These are phyloP conservation scores for Columba livia DNA, from an alignment of 2,113 vertebrate species.

Conservation along the genomic window DNA sequence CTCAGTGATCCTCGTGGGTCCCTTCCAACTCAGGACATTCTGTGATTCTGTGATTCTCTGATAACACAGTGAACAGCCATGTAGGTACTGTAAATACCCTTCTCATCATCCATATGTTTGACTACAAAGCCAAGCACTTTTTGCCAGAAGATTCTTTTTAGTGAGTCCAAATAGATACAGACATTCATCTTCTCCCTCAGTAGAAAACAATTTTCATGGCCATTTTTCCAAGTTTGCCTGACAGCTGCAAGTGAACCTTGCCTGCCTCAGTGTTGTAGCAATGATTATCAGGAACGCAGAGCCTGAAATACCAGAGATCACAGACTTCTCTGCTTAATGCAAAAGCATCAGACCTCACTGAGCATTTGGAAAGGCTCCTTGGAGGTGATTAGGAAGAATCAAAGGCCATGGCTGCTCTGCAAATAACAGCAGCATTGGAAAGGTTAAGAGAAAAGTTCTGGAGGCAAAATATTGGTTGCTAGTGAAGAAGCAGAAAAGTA, in stretches of 20 bases:
- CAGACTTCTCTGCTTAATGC: background rate
- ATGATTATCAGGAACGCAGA: background rate
- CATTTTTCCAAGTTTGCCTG: background rate
- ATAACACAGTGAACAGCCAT: background rate
- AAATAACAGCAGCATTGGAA: background rate
- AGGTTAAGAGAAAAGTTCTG: background rate
- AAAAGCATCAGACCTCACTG: background rate
- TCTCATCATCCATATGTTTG: background rate
- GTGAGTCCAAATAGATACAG: background rate
- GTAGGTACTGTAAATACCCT: background rate
- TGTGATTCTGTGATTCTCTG: too few species aligned
- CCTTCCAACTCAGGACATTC: too few species aligned
- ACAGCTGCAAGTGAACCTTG: fast-evolving
- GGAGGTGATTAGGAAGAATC: background rate
- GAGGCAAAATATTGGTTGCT: background rate
- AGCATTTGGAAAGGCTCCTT: background rate
- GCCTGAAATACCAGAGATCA: background rate
- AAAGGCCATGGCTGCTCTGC: background rate
- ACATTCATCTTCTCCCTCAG: background rate
- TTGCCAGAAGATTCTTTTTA: background rate
- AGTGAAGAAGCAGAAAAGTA: background rate
- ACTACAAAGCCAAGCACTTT: background rate
- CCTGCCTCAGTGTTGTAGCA: background rate
- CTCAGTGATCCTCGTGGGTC: too few species aligned
- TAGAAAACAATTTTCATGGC: background rate